Conservation (phyloP, 2,113 vertebrate species). For the Galemys pyrenaicus region DNA sequence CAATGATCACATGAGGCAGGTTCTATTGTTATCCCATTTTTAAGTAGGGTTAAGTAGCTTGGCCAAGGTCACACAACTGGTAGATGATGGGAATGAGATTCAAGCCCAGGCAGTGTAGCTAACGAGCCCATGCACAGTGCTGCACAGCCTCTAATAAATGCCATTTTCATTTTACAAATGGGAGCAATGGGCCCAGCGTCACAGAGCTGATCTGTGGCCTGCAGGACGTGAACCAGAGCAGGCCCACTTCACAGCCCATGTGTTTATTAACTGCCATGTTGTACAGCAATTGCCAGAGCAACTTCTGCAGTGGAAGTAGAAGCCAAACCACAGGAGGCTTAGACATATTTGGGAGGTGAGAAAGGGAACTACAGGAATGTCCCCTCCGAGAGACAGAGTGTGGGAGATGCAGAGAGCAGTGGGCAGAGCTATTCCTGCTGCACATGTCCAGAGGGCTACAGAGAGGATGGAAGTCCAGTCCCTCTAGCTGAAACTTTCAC, state of each 20-base stretch:
- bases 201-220: not conserved
- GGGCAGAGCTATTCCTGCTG: not conserved
- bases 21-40: not conserved
- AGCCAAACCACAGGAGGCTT: not conserved
- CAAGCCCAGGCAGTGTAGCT: not conserved
- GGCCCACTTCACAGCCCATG: too few species aligned
- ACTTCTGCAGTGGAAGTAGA: not conserved
- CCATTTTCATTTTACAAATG: not conserved
- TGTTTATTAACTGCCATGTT: too few species aligned
- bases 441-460: not conserved
- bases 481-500: not conserved
- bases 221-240: not conserved
- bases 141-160: not conserved
- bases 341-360: not conserved
- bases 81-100: not conserved
- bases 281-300: not conserved
- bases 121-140: not conserved
- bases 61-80: not conserved
- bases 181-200: not conserved
- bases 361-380: not conserved
- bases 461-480: not conserved
- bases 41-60: not conserved
- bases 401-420: not conserved
- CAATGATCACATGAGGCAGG: not conserved
- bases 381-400: not conserved